phyloP scores from a whole-genome alignment of 2,113 vertebrate genomes.

The Nyctibius bracteatus region DNA sequence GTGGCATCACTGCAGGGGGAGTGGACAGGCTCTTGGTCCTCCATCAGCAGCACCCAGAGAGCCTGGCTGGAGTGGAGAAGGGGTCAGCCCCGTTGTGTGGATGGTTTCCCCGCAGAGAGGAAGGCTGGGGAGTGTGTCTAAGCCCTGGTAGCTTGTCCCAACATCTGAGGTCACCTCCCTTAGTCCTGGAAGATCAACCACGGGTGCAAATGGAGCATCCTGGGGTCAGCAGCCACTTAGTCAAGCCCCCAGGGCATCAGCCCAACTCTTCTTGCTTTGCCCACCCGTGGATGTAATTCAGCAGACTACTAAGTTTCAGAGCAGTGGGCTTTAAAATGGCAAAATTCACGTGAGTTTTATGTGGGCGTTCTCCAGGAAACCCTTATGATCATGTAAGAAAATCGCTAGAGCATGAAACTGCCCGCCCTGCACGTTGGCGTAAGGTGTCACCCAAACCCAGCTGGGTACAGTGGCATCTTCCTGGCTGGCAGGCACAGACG shows the following conservation, averaged over 20 bases:
- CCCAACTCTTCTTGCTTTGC: not conserved
- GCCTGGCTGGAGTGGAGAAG: not conserved
- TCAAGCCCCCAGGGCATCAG: not conserved
- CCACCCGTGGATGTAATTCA: fast-evolving
- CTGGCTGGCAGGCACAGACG: fast-evolving
- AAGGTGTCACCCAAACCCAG: not conserved
- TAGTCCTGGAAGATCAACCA: not conserved
- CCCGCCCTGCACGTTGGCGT: fast-evolving
- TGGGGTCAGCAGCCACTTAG: not conserved
- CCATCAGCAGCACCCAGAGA: not conserved
- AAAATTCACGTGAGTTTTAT: not conserved
- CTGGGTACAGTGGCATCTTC: not conserved
- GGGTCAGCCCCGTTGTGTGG: fast-evolving
- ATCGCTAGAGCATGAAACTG: not conserved
- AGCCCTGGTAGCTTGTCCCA: not conserved
- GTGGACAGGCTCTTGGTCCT: fast-evolving
- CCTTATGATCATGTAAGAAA: not conserved
- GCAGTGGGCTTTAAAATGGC: not conserved
- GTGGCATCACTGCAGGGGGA: fast-evolving
- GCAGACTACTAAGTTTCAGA: not conserved
- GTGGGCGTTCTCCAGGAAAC: not conserved
- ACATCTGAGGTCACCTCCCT: not conserved
- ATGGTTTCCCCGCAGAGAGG: not conserved
- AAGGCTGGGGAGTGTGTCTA: not conserved
- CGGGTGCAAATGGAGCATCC: not conserved